Evolutionary conservation across 1,140 invertebrate genomes (phyloP).

Genomic region (Pemphigus obesinymphae): DNA sequence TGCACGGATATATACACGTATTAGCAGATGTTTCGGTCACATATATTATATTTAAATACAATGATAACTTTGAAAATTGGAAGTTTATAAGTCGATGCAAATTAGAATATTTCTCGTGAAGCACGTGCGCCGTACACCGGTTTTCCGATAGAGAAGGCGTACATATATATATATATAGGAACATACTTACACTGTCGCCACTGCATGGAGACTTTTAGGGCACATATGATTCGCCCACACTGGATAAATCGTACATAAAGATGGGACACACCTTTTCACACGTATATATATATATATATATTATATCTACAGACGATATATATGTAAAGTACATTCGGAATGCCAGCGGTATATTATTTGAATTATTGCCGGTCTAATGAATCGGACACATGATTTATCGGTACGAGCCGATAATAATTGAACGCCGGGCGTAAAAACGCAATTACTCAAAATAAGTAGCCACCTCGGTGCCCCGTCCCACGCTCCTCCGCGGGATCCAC

Average conservation of each 20-base stretch:
- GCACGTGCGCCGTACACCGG: neutral
- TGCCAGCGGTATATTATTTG: neutral
- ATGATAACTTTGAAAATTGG: neutral
- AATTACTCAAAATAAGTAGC: slow-evolving; percentile 41
- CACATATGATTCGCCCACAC: slow-evolving; percentile 13
- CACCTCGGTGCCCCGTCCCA: neutral
- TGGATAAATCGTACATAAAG: neutral
- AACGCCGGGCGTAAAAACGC: slow-evolving; percentile 29
- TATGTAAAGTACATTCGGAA: slow-evolving; percentile 3
- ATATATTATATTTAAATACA: neutral
- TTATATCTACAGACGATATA: neutral
- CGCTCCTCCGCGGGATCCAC: slow-evolving; percentile 7
- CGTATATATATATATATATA: neutral
- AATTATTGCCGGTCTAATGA: slow-evolving; percentile 39
- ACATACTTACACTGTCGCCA: neutral
- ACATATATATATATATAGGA: too few relatives aligned
- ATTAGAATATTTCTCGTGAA: neutral
- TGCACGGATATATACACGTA: neutral
- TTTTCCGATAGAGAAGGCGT: slow-evolving; percentile 16
- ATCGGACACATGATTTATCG: slow-evolving; percentile 39
- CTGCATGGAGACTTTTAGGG: neutral
- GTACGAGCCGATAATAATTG: slow-evolving; percentile 34
- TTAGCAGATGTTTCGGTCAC: neutral
- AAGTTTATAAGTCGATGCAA: neutral
- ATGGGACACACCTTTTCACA: slow-evolving; percentile 31